phyloP scores from a whole-genome alignment of 1,140 invertebrate species.

The Drosophila albomicans region DNA sequence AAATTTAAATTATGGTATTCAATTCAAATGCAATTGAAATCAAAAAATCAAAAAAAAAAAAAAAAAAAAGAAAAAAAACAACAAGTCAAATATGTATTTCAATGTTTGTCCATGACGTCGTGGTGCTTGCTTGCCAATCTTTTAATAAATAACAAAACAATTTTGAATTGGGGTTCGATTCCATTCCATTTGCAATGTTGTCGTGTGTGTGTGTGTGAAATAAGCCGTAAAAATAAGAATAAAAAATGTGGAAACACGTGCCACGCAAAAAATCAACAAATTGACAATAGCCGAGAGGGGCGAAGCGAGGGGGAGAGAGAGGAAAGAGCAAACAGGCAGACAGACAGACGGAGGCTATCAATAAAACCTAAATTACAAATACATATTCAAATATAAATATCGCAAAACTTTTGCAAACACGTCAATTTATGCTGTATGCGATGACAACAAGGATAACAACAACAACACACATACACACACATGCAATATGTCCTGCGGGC shows the following conservation, averaged over 20 bases:
- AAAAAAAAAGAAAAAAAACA: slow-evolving; percentile 13
- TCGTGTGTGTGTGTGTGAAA: slow-evolving; percentile 26
- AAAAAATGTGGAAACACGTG: slow-evolving; percentile 24
- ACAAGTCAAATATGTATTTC: slow-evolving; percentile 3
- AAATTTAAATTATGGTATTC: slow-evolving; percentile 23
- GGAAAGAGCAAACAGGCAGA: slow-evolving; percentile 1
- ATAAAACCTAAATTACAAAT: slow-evolving; percentile 74
- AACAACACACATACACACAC: slow-evolving; percentile 14
- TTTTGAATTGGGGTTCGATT: slow-evolving; percentile 9
- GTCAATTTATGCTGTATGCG: slow-evolving; percentile 58
- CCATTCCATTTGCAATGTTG: slow-evolving; percentile 9
- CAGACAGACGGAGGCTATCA: slow-evolving; percentile 41
- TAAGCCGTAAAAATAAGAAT: slow-evolving; percentile 34
- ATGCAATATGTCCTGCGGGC: slow-evolving; percentile 47
- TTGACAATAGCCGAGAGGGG: background rate
- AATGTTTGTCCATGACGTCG: slow-evolving; percentile 18
- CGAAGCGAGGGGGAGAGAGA: background rate
- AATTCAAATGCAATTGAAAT: slow-evolving; percentile 27
- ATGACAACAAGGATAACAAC: slow-evolving; percentile 15
- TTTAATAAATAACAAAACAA: slow-evolving; percentile 53
- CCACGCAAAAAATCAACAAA: slow-evolving; percentile 34
- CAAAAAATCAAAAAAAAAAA: slow-evolving; percentile 8
- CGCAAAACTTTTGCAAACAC: slow-evolving; percentile 61
- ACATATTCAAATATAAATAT: slow-evolving; percentile 65
- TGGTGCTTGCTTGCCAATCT: background rate